Conservation (phyloP, 2,113 vertebrate genomes). For the Crotalus horridus region DNA sequence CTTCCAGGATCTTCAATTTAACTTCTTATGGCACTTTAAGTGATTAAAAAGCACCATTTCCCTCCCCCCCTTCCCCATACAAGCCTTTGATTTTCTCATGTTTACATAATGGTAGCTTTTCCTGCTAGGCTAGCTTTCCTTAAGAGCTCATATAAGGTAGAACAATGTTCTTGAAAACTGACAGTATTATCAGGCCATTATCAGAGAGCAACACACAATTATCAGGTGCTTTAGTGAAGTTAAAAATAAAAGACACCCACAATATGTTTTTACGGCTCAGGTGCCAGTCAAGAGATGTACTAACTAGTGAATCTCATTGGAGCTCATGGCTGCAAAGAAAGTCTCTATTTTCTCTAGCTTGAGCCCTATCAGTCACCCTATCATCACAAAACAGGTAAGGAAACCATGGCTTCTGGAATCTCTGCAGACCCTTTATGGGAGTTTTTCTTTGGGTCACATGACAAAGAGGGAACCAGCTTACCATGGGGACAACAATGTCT, state of each 20-base stretch:
- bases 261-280: not conserved
- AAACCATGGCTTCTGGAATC: not conserved
- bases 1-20: not conserved
- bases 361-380: not conserved
- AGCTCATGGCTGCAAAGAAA: not conserved
- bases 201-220: not conserved
- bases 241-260: not conserved
- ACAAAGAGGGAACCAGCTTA: not conserved
- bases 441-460: not conserved
- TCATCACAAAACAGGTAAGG: not conserved
- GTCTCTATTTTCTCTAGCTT: not conserved
- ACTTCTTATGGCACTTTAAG: not conserved
- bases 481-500: not conserved
- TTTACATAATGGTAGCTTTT: not conserved
- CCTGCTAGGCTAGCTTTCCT: not conserved
- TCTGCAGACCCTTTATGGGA: not conserved
- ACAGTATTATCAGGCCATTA: not conserved
- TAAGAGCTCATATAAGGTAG: not conserved
- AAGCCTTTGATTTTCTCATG: not conserved
- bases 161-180: not conserved
- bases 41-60: not conserved
- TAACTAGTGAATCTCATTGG: fast-evolving
- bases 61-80: not conserved
- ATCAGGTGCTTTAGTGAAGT: not conserved
- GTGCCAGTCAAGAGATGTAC: not conserved